Evolutionary conservation across 2,113 vertebrate species (phyloP), one percentile per base, ranked within the genome.

Genomic region (Indri indri): DNA sequence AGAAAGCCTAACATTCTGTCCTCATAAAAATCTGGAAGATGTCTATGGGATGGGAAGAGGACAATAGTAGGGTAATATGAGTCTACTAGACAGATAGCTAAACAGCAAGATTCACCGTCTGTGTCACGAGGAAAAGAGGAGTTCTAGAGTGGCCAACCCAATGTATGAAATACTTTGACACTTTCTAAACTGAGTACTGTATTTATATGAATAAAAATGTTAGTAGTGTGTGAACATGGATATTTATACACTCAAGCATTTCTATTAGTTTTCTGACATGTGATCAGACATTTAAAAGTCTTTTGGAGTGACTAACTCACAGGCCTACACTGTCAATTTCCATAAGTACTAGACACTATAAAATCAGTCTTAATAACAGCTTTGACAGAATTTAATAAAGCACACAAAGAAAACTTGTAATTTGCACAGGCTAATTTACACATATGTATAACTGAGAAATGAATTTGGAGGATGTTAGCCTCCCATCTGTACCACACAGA

Each of bases 321-420:
- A 34, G 74, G 82, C 11, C 27, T 92, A 85, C n/a, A 96, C 32
- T 90, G 74, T 92, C 65, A 92, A 79, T 93, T 86, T 97, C 96
- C 59, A 70, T 30, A 96, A 90, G 71, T 68, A 82, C 30, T 37
- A 80, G 88, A 83, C 95, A 97, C 87, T 17, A 40, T 91, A 95
- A 97, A 97, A 87, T 68, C 40, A 89, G 76, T 94, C 74, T 65
- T 97, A 92, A 97, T 80, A 97, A 96, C n/a, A 59, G 20, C 40
- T 97, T 90, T 95, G 93, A 84, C 74, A 97, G 87, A 86, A 96
- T 95, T 97, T 94, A 96, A 95, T 96, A 95, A 93, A 89, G 70
- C 45, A 91, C 20, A 86, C 10, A 92, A 87, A 92, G 70, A 95
- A 93, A 97, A 70, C 17, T 22, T 90, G 70, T 95, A 95, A 92